Base-by-base conservation (phyloP, 2,888 invertebrate species). In the Rhaphigaster nebulosa region DNA sequence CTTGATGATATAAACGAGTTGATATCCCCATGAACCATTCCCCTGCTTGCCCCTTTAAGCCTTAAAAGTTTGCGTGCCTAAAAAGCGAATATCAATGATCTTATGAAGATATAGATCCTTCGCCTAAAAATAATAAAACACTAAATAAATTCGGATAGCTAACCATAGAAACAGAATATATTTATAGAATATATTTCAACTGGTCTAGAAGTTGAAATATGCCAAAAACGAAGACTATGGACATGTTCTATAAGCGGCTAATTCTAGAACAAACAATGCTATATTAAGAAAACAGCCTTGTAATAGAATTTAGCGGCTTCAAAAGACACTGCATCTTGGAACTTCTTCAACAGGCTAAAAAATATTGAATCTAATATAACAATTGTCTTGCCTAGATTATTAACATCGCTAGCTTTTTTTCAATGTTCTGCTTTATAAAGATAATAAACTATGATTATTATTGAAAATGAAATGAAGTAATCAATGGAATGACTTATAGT, bases 221-320 rank as follows among this genome's bases (percentile, higher is more conserved):
- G 34, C 38, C 34, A 70, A 70, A 70, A 65, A 34, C 34, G 70
- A 70, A 34, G 34, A 18, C 70, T 70, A 70, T 34, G 70, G 70
- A 70, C 5, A 70, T 34, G 70, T 70, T 70, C 70, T 70, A 20
- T 70, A 34, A 70, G 70, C 18, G 34, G 70, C 20, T 70, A 70
- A 70, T 70, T 34, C 34, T 70, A 70, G 70, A 70, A 70, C 70
- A 34, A 70, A 70, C 70, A 70, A 70, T 70, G 34, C 70, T 70
- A 70, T 70, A 70, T 34, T 70, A 70, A 70, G 70, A 15, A 34
- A 0, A 70, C 70, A 70, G 34, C 70, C 70, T 70, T 70, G 70
- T 70, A 70, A 70, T 70, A 70, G 70, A 70, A 70, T 70, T 23
- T 70, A 70, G 70, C 70, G 20, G 70, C 70, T 34, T 70, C 70